Evolutionary conservation across 2,888 invertebrate species (phyloP).

Genomic region (Nephrocerus scutellatus): DNA sequence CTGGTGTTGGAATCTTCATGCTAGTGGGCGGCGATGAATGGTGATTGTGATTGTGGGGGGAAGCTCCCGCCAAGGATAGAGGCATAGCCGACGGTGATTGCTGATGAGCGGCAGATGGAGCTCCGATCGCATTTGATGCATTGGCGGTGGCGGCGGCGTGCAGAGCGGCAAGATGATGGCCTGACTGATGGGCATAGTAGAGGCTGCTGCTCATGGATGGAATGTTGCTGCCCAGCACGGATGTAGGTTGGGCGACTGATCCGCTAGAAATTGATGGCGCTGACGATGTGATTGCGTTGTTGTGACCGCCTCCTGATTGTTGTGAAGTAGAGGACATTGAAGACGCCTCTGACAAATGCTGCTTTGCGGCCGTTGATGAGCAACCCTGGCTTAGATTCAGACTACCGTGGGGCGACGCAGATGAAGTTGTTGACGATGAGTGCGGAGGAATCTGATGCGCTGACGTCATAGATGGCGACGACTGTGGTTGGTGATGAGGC

Average conservation of each 20-base stretch:
- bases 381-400: constrained; percentile 30
- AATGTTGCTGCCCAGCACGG: constrained; percentile 38
- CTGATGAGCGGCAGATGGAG: constrained; percentile 37
- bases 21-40: constrained; percentile 32
- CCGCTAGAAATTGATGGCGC: constrained; percentile 29
- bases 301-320: too few species aligned
- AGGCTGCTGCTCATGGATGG: constrained; percentile 38
- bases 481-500: constrained; percentile 28
- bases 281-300: constrained; percentile 28
- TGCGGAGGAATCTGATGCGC: constrained; percentile 42
- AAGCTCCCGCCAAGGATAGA: constrained; percentile 19
- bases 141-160: constrained; percentile 30
- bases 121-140: constrained; percentile 17
- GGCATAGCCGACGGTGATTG: constrained; percentile 25
- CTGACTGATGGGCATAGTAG: constrained; percentile 37
- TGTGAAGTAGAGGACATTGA: too few species aligned
- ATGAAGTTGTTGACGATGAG: constrained; percentile 27
- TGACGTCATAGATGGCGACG: constrained; percentile 35
- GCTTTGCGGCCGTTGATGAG: constrained; percentile 21
- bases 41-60: constrained; percentile 23
- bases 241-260: constrained; percentile 28
- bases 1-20: constrained; percentile 32
- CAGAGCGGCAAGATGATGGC: constrained; percentile 37
- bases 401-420: constrained; percentile 37
- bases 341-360: constrained; percentile 26